Conservation (phyloP, 2,113 vertebrate species). For the Carassius carassius region DNA sequence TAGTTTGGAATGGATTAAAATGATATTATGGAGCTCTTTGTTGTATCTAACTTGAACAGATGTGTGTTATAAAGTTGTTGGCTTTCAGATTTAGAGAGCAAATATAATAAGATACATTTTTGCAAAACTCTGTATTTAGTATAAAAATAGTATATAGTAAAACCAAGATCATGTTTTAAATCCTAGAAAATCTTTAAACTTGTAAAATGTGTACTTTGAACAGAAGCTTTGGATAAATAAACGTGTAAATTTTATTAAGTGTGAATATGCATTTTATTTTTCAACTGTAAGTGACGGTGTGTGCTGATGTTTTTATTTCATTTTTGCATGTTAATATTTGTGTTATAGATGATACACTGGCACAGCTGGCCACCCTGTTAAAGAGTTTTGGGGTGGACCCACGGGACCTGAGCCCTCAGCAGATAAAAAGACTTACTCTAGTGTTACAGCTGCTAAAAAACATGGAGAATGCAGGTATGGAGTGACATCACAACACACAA, state of each 20-base stretch:
- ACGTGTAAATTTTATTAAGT: not conserved
- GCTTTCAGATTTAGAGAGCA: not conserved
- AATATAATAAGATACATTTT: not conserved
- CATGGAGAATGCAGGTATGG: constrained; percentile 61
- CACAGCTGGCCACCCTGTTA: constrained; percentile 79
- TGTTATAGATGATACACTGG: constrained; percentile 70
- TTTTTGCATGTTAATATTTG: no score
- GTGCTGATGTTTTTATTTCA: not conserved
- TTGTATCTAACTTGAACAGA: not conserved
- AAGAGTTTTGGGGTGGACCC: constrained; percentile 81
- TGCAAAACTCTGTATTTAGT: no score
- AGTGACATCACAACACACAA: not conserved
- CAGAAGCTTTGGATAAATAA: not conserved
- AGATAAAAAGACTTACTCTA: constrained; percentile 81
- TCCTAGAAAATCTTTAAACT: not conserved
- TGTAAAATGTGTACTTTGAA: not conserved
- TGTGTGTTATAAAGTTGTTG: not conserved
- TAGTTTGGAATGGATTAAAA: not conserved
- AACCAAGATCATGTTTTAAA: not conserved
- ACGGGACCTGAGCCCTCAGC: constrained; percentile 83
- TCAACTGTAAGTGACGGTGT: not conserved
- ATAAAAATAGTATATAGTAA: not conserved
- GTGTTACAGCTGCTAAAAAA: constrained; percentile 81
- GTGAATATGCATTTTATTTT: not conserved
- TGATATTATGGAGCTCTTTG: not conserved